Evolutionary conservation across 2,797 vertebrate genomes (phyloP), one percentile per base, ranked within the genome.

Genomic region (Rousettus madagascariensis): DNA sequence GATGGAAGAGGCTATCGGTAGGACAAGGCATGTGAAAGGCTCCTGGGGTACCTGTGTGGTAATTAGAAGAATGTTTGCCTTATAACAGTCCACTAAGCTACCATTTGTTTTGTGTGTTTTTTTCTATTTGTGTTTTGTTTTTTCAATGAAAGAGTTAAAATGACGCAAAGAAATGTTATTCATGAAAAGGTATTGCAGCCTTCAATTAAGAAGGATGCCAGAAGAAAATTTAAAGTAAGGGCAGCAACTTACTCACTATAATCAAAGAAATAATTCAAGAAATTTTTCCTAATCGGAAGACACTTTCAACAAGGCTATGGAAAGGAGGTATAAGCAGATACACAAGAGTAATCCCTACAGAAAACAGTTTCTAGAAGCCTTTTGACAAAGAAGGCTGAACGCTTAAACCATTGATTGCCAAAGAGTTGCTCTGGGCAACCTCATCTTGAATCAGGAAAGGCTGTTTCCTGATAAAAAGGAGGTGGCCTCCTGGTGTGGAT

Each of bases 101-200:
- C 28, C 5, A 84, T 85, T 93, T 53, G 30, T 55, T 36, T 82
- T 74, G 20, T 61, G n/a, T 30, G 55, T 3, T 57, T 43, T 84
- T 74, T 84, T 33, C n/a, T 74, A 55, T 63, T 86, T 75, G 38
- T 69, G 46, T 59, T 72, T 49, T 86, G 51, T 19, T 72, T 93
- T 86, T 86, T 89, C 24, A 92, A 75, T 69, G 66, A 85, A 91
- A 91, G 66, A 8, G 28, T 89, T 92, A 84, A 95, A 69, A 84
- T 49, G 17, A 94, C 51, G 43, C 49, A 85, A 84, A 57, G 38
- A 86, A 86, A 69, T 22, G 68, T 82, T 82, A 87, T 71, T 46
- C 80, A 66, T 46, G 49, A 72, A 92, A 86, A 95, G 30, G 46
- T 63, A 74, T 41, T 46, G 30, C 51, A 72, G 66, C 43, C 68